A percentile compares a stretch with the other conserved stretches of the same genome.
Conservation (phyloP, 53 echinoderm and acorn worm genomes). For the Temnopleurus reevesii region DNA sequence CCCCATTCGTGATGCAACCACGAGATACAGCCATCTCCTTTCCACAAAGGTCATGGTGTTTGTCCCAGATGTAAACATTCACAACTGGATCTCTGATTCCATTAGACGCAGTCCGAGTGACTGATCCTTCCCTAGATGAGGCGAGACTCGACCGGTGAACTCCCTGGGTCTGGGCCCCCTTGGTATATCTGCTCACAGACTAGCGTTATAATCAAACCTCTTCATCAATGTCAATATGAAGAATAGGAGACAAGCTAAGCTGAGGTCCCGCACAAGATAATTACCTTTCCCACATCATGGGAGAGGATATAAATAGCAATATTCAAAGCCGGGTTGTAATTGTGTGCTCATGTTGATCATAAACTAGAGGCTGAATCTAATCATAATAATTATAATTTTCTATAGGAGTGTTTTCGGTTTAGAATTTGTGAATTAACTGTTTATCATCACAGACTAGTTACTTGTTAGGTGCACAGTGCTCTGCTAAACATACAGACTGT, state of each 20-base stretch:
- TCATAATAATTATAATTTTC: too few relatives aligned
- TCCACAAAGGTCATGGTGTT: not conserved
- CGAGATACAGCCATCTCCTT: constrained; percentile 1
- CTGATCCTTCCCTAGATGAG: not conserved
- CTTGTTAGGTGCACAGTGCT: too few relatives aligned
- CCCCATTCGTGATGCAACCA: not conserved
- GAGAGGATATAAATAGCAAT: too few relatives aligned
- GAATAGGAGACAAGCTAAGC: constrained; percentile 30
- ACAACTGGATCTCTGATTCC: constrained; percentile 11
- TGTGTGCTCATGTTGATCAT: too few relatives aligned
- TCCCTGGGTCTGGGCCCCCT: not conserved
- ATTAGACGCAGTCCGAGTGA: constrained; percentile 1
- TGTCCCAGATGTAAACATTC: constrained; percentile 23
- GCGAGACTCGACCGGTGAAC: not conserved
- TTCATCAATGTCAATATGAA: constrained; percentile 25
- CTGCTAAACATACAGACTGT: too few relatives aligned
- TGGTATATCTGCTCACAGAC: constrained; percentile 14
- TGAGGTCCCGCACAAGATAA: constrained; percentile 6
- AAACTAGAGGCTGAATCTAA: too few relatives aligned
- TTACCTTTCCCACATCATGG: too few relatives aligned
- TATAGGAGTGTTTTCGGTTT: too few relatives aligned
- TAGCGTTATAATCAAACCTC: not conserved
- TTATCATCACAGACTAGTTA: too few relatives aligned
- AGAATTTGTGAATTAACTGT: too few relatives aligned
- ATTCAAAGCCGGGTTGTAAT: too few relatives aligned